Percentiles rank a stretch among this genome's conserved stretches.
Evolutionary conservation across 2,113 vertebrate genomes (phyloP).

Genomic region (Pachyramphus minor): DNA sequence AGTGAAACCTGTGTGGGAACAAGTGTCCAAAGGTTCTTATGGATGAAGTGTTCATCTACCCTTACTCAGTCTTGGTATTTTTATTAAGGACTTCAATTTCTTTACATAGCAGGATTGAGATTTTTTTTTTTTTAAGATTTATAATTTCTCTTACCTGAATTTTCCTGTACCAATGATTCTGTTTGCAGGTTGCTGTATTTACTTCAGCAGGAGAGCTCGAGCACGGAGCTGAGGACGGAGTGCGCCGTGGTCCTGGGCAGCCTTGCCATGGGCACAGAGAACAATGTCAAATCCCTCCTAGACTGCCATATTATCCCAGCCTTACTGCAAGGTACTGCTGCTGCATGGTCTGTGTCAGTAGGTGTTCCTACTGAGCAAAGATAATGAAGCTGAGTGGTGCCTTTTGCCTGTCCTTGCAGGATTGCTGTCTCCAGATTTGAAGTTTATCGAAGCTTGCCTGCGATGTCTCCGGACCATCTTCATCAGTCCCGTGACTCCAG

Average conservation of each 20-base stretch:
- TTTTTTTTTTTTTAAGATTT: background rate
- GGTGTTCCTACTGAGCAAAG: background rate
- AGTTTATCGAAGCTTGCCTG: slow-evolving; percentile 96
- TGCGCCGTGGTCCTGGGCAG: slow-evolving; percentile 96
- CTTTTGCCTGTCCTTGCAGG: slow-evolving; percentile 70
- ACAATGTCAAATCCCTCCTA: slow-evolving; percentile 98
- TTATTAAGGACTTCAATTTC: background rate
- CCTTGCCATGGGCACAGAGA: slow-evolving; percentile 98
- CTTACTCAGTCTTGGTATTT: background rate
- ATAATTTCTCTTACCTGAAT: background rate
- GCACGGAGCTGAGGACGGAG: slow-evolving; percentile 89
- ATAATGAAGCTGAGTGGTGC: background rate
- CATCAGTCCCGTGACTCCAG: slow-evolving; percentile 95
- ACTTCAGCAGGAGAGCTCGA: slow-evolving; percentile 94
- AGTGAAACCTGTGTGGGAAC: background rate
- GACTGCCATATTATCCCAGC: slow-evolving; percentile 99
- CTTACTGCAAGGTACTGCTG: slow-evolving; percentile 88
- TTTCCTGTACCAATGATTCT: slow-evolving; percentile 1
- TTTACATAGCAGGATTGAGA: background rate
- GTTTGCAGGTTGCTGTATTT: slow-evolving; percentile 90
- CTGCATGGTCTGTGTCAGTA: background rate
- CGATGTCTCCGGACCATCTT: slow-evolving; percentile 96
- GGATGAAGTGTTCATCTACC: background rate
- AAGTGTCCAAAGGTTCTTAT: background rate
- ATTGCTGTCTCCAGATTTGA: slow-evolving; percentile 88